phyloP scores from a whole-genome alignment of 2,888 invertebrate genomes.

The Dorcus parallelipipedus region DNA sequence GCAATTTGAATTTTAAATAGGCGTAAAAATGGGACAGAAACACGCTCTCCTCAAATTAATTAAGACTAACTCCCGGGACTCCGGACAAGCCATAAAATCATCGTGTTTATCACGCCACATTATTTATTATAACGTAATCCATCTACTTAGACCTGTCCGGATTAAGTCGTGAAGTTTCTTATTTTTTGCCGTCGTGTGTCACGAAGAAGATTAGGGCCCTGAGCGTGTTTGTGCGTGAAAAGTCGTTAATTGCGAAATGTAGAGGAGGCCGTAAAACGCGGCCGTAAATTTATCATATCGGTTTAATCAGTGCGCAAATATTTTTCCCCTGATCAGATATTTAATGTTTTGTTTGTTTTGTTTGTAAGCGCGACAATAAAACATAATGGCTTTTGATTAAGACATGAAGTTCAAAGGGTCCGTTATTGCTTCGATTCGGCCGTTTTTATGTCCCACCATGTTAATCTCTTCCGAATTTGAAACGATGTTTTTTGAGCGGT shows the following conservation, averaged over 20 bases:
- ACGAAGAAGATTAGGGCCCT: not conserved
- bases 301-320: conserved; percentile 36
- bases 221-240: not conserved
- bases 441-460: not conserved
- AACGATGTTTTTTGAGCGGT: not conserved
- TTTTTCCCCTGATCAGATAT: conserved; percentile 32
- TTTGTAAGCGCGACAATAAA: conserved; percentile 28
- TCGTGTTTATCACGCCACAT: conserved; percentile 28
- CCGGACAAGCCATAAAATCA: conserved; percentile 25
- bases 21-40: conserved; percentile 24
- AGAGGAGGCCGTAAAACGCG: conserved; percentile 28
- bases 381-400: conserved; percentile 36
- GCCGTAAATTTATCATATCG: conserved; percentile 33
- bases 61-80: conserved; percentile 26
- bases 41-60: conserved; percentile 35
- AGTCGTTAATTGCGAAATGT: conserved; percentile 17
- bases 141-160: conserved; percentile 1
- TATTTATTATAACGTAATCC: conserved; percentile 23
- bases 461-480: conserved; percentile 1
- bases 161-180: conserved; percentile 10
- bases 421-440: not conserved
- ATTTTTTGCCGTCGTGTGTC: not conserved
- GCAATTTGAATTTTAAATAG: not conserved
- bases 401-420: conserved; percentile 26
- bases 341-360: conserved; percentile 37